Conservation (phyloP, 2,888 invertebrate species). For the Dusona sp. region DNA sequence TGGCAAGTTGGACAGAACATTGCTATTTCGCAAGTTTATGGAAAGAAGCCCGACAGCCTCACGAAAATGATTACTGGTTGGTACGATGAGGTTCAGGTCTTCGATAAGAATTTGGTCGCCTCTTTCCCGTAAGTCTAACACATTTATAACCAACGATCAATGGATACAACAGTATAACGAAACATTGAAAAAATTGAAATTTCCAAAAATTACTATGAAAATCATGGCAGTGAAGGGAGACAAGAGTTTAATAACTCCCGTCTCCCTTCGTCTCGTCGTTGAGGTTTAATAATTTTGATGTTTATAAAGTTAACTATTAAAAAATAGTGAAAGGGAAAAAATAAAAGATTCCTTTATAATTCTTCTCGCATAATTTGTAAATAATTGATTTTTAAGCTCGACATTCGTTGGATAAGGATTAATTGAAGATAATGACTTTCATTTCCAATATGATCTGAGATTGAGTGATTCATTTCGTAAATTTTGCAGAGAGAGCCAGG, state of each 20-base stretch:
- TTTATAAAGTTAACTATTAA: too few species aligned
- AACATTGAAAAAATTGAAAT: neutral
- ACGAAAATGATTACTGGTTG: constrained; percentile 76
- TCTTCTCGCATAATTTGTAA: too few species aligned
- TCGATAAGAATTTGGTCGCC: constrained; percentile 70
- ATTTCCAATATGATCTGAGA: neutral
- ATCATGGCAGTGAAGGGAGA: neutral
- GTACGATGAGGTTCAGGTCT: constrained; percentile 82
- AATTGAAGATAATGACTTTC: neutral
- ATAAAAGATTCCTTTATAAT: neutral
- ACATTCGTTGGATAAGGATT: too few species aligned
- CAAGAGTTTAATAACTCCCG: neutral
- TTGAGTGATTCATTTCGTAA: neutral
- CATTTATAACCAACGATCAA: neutral
- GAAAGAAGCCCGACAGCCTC: neutral
- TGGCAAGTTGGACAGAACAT: constrained; percentile 70
- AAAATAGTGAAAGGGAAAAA: neutral
- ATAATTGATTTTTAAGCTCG: too few species aligned
- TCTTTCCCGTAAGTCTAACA: constrained; percentile 38
- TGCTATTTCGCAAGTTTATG: constrained; percentile 17
- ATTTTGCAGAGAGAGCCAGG: neutral
- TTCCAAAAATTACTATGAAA: neutral
- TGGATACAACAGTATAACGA: neutral
- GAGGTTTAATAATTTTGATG: too few species aligned
- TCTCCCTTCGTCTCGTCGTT: too few species aligned